Base-by-base conservation (phyloP, 2,113 vertebrate genomes). In the Hypanus sabinus region DNA sequence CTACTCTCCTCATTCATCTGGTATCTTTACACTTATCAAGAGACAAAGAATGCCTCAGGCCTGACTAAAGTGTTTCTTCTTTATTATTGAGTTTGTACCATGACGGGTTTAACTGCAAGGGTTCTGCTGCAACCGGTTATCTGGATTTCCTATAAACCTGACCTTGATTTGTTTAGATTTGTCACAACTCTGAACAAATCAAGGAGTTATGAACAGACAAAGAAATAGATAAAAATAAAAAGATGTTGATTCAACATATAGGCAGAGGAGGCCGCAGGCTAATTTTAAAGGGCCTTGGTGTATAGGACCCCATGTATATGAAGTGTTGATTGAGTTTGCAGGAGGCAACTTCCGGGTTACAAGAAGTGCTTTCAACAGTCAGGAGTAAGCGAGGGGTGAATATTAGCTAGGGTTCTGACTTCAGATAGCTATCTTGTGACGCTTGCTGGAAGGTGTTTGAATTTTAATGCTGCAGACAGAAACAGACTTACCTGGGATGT, bases 61-160 rank as follows among this genome's bases (percentile, higher is more conserved):
- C 38, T 0, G 27, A 85, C 46, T 27, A 85, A 85, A 57, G 36
- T 85, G 46, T 57, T 57, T 55, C 36, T 81, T 81, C 38, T 22
- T 81, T 87, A n/a, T 87, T 62, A 60, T 30, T 87, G 83, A 22
- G 57, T 87, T 87, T 87, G 27, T 87, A 87, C 27, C 83, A 85
- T 85, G 81, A 57, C 55, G 55, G 46, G 24, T 85, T 85, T 57
- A 81, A 81, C 36, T 81, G 12, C 46, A 85, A 46, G 24, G 46
- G 60, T n/a, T 87, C 55, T 62, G 27, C 27, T 62, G 20, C 27
- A 60, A 60, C 55, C 55, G 27, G 57, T 27, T 46, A 12, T 5
- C 57, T 62, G 24, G 24, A 60, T 14, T 30, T n/a, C 10, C 57
- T 30, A 30, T 30, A 87, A 62, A 11, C 18, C 27, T 16, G 27